These are phyloP conservation scores for Taxidea taxus DNA, from an alignment of 2,113 vertebrate species.

Conservation along the genomic window DNA sequence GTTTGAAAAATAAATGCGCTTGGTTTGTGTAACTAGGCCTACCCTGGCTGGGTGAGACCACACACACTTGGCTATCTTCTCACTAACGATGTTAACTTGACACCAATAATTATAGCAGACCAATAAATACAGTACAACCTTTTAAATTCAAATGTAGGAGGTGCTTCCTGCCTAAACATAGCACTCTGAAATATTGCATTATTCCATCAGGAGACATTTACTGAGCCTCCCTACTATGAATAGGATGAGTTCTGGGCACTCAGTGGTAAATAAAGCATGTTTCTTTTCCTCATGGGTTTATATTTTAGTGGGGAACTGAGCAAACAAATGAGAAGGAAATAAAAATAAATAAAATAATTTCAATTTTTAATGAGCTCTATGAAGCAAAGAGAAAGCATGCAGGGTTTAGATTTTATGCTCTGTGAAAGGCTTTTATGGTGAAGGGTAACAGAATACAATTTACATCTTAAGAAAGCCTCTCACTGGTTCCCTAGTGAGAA, in stretches of 20 bases:
- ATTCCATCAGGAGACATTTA: background rate
- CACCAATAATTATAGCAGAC: background rate
- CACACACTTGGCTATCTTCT: background rate
- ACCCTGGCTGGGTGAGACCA: background rate
- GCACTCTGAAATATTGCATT: background rate
- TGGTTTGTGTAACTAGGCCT: background rate
- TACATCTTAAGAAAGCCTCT: background rate
- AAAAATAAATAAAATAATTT: background rate
- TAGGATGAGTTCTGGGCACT: background rate
- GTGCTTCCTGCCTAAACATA: background rate
- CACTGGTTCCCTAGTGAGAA: background rate
- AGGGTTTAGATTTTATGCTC: background rate
- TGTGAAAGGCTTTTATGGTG: background rate
- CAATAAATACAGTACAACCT: background rate
- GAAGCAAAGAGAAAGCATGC: background rate
- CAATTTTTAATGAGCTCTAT: background rate
- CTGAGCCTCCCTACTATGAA: background rate
- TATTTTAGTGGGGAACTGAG: background rate
- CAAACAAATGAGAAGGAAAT: background rate
- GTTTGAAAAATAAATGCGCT: background rate
- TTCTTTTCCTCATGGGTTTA: background rate
- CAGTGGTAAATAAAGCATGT: background rate
- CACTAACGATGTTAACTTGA: background rate
- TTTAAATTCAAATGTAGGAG: background rate
- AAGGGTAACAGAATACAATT: background rate